Evolutionary conservation across 2,888 invertebrate genomes (phyloP).

Genomic region (Tetranychus truncatus): DNA sequence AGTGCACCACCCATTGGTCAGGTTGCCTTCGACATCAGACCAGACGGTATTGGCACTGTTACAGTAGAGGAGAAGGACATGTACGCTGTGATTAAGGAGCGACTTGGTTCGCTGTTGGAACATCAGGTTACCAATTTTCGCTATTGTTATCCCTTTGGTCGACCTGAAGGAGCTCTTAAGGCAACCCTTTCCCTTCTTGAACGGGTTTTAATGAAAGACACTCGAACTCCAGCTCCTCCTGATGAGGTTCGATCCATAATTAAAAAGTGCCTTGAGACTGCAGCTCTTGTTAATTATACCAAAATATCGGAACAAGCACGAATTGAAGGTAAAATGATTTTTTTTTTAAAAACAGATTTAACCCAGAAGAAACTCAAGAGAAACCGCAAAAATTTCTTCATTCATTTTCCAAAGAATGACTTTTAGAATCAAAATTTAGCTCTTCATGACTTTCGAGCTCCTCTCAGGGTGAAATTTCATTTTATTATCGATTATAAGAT

Average conservation of each 20-base stretch:
- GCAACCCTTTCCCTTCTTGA: slow-evolving; percentile 87
- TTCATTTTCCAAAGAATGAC: too few species aligned
- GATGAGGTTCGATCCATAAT: slow-evolving; percentile 89
- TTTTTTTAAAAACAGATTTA: too few species aligned
- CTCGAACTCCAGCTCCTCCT: slow-evolving; percentile 84
- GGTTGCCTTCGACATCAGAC: slow-evolving; percentile 39
- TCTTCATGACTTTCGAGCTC: too few species aligned
- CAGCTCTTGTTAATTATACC: slow-evolving; percentile 90
- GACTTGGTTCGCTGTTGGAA: slow-evolving; percentile 74
- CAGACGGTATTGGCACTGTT: slow-evolving; percentile 96
- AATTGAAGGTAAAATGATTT: slow-evolving; percentile 59
- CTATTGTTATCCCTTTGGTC: slow-evolving; percentile 29
- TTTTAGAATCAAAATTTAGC: too few species aligned
- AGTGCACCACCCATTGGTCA: slow-evolving; percentile 27
- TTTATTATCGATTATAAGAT: too few species aligned
- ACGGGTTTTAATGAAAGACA: slow-evolving; percentile 95
- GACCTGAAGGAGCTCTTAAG: slow-evolving; percentile 93
- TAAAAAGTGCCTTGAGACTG: slow-evolving; percentile 89
- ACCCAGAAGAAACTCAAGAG: not conserved
- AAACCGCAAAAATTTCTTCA: too few species aligned
- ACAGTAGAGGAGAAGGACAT: slow-evolving; percentile 93
- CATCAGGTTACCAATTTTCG: slow-evolving; percentile 94
- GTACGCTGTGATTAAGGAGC: slow-evolving; percentile 90
- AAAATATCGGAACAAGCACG: slow-evolving; percentile 87
- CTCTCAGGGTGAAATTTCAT: too few species aligned